phyloP scores from a whole-genome alignment of 2,113 vertebrate species.

The Hemiscyllium ocellatum region DNA sequence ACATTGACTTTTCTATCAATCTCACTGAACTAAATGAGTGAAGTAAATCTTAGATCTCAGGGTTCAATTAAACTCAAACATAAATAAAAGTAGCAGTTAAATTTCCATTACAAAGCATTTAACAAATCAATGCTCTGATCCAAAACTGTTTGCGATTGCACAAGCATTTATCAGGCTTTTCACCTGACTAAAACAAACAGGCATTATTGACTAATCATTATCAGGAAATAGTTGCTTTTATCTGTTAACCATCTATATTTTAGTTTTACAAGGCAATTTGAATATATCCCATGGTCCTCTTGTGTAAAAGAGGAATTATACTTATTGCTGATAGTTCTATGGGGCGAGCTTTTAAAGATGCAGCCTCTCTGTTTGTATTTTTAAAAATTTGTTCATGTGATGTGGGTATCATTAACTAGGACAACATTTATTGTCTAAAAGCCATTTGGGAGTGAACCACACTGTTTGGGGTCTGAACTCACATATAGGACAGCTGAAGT shows the following conservation, averaged over 20 bases:
- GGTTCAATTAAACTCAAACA: constrained; percentile 29
- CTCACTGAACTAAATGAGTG: constrained; percentile 16
- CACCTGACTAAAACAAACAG: constrained; percentile 18
- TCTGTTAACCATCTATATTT: neutral
- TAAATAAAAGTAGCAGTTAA: constrained; percentile 32
- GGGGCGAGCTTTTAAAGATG: neutral
- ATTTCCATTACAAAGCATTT: constrained; percentile 31
- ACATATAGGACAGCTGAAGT: too few species aligned
- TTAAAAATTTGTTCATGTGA: too few species aligned
- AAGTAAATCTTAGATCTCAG: constrained; percentile 24
- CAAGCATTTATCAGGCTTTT: constrained; percentile 27
- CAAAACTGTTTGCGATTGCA: constrained; percentile 30
- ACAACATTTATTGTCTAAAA: too few species aligned
- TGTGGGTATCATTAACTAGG: too few species aligned
- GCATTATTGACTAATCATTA: neutral
- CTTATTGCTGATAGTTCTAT: neutral
- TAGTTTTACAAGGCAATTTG: constrained; percentile 7
- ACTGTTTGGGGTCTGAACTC: too few species aligned
- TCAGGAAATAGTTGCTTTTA: neutral
- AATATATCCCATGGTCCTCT: neutral
- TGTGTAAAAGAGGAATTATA: neutral
- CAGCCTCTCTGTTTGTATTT: neutral
- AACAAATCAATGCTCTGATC: constrained; percentile 16
- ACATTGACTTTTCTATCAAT: constrained; percentile 4
- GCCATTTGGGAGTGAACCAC: too few species aligned